A percentile compares a stretch with the other conserved stretches of the same genome.
These are phyloP conservation scores for Drosophila parvula DNA, from an alignment of 1,140 invertebrate species.

Conservation along the genomic window DNA sequence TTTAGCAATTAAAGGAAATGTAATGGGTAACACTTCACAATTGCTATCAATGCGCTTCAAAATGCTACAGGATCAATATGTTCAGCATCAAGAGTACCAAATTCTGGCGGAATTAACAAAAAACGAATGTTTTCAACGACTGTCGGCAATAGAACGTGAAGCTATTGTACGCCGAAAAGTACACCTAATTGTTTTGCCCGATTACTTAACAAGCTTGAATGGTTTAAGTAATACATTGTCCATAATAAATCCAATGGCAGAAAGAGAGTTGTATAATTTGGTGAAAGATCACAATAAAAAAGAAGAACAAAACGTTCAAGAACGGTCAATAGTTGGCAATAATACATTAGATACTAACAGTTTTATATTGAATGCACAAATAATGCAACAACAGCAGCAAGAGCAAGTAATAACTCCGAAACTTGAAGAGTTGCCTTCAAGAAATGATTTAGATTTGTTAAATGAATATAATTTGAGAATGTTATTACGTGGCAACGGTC, in stretches of 20 bases:
- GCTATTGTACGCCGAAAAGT: constrained; percentile 86
- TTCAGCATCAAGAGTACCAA: constrained; percentile 85
- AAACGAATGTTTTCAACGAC: constrained; percentile 87
- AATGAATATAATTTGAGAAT: constrained; percentile 79
- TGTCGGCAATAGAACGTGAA: constrained; percentile 87
- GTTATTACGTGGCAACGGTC: constrained; percentile 53
- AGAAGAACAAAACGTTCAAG: constrained; percentile 52
- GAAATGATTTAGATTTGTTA: constrained; percentile 60
- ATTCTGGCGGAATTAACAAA: constrained; percentile 87
- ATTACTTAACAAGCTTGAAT: constrained; percentile 82
- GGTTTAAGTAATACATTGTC: constrained; percentile 64
- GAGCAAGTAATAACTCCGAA: constrained; percentile 53
- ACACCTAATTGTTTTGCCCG: constrained; percentile 84
- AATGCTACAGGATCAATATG: constrained; percentile 85
- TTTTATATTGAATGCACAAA: constrained; percentile 71
- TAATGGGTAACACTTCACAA: constrained; percentile 73
- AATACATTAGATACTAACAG: constrained; percentile 78
- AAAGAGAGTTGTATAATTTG: constrained; percentile 64
- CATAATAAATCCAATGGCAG: constrained; percentile 62
- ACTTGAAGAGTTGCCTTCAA: constrained; percentile 26
- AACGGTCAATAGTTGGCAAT: constrained; percentile 37
- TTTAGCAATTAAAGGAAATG: constrained; percentile 64
- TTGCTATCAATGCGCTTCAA: constrained; percentile 85
- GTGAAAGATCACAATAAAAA: constrained; percentile 69
- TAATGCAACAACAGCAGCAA: constrained; percentile 84